Conservation (phyloP, 2,888 invertebrate species). For the Cyrtodaria siliqua region DNA sequence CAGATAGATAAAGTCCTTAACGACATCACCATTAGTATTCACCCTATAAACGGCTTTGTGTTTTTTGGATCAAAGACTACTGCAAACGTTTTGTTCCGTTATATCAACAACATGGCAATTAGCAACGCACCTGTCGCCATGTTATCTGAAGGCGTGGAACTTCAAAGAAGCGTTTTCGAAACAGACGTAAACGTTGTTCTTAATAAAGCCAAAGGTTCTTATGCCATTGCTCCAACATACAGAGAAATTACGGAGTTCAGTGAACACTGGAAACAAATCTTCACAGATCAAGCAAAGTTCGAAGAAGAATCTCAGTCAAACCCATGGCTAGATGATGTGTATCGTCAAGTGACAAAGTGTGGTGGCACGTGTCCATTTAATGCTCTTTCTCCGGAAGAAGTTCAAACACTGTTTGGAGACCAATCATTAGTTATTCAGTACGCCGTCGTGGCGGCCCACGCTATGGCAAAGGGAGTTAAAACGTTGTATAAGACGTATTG, state of each 20-base stretch:
- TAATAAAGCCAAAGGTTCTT: constrained; percentile 27
- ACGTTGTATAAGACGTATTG: constrained; percentile 11
- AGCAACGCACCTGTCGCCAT: constrained; percentile 23
- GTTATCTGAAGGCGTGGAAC: constrained; percentile 31
- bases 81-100: constrained; percentile 22
- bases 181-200: background rate
- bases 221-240: constrained; percentile 28
- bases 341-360: background rate
- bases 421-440: constrained; percentile 55
- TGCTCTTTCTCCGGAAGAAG: constrained; percentile 13
- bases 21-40: constrained; percentile 16
- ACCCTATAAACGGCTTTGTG: constrained; percentile 27
- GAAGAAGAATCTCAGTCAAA: constrained; percentile 19
- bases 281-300: constrained; percentile 31
- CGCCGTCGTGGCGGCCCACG: constrained; percentile 48
- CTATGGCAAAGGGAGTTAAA: constrained; percentile 46
- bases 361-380: constrained; percentile 13
- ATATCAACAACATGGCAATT: constrained; percentile 13
- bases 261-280: constrained; percentile 38
- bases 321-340: constrained; percentile 28
- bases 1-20: constrained; percentile 19
- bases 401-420: background rate
- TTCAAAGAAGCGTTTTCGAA: constrained; percentile 21
- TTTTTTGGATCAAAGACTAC: constrained; percentile 22
- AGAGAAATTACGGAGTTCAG: constrained; percentile 36